phyloP scores from a whole-genome alignment of 1,140 invertebrate genomes.

The Hetaerina americana region DNA sequence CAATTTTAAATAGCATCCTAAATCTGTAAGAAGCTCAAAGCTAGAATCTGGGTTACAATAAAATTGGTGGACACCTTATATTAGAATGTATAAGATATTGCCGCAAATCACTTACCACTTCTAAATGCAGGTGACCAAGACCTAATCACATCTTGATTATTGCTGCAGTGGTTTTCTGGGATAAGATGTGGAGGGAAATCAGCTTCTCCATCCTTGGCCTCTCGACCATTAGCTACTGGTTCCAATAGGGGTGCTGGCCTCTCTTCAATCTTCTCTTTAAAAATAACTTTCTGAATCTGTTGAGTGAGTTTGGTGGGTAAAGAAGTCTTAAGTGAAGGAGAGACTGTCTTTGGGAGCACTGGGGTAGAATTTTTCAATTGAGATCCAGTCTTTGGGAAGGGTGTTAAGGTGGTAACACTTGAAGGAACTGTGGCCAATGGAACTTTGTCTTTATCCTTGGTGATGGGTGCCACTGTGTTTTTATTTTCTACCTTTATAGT shows the following conservation, averaged over 20 bases:
- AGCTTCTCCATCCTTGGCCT: neutral
- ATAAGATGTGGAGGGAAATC: neutral
- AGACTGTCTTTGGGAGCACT: neutral
- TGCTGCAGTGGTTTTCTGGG: neutral
- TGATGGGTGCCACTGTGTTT: no score
- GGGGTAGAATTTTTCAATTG: neutral
- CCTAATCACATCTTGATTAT: neutral
- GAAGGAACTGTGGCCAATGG: no score
- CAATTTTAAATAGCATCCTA: no score
- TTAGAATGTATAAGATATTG: no score
- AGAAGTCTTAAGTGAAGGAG: neutral
- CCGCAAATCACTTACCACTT: neutral
- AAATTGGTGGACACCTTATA: no score
- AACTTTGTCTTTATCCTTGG: no score
- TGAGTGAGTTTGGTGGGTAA: no score
- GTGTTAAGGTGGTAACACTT: no score
- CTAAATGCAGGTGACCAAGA: neutral
- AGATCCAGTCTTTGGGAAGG: neutral
- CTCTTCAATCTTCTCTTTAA: neutral
- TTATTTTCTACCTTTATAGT: neutral
- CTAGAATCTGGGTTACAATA: no score
- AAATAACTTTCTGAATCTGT: neutral
- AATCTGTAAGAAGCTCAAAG: no score
- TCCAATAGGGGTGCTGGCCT: neutral
- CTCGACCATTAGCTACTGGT: neutral